These are phyloP conservation scores for Menidia menidia DNA, from an alignment of 2,797 vertebrate genomes.

Conservation along the genomic window DNA sequence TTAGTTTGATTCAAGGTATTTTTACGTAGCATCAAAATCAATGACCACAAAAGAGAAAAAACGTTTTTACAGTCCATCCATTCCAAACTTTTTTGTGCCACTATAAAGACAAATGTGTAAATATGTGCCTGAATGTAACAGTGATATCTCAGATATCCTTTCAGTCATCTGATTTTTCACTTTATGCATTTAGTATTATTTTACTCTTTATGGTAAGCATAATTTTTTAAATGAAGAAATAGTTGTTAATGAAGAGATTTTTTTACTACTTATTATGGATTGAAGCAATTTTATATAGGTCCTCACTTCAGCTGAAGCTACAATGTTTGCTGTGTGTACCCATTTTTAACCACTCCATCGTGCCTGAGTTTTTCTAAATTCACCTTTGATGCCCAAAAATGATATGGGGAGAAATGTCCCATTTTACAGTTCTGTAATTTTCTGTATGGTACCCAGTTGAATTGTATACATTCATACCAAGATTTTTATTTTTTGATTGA, in stretches of 20 bases:
- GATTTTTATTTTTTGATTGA: neutral
- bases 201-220: neutral
- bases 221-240: slow-evolving; percentile 22
- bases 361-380: neutral
- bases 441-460: neutral
- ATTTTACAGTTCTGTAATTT: neutral
- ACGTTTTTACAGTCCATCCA: neutral
- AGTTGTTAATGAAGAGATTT: neutral
- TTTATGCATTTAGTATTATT: too few relatives aligned
- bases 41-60: neutral
- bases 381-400: neutral
- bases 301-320: slow-evolving; percentile 1
- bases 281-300: slow-evolving; percentile 13
- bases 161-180: neutral
- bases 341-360: slow-evolving; percentile 10
- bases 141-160: neutral
- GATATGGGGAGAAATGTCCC: neutral
- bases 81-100: neutral
- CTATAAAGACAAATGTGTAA: neutral
- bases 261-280: neutral
- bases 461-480: neutral
- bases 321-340: slow-evolving; percentile 5
- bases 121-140: neutral
- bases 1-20: neutral
- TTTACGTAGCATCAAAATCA: neutral